Base-by-base conservation (phyloP, 64 coral and sea anemone genomes). In the Stylophora pistillata region DNA sequence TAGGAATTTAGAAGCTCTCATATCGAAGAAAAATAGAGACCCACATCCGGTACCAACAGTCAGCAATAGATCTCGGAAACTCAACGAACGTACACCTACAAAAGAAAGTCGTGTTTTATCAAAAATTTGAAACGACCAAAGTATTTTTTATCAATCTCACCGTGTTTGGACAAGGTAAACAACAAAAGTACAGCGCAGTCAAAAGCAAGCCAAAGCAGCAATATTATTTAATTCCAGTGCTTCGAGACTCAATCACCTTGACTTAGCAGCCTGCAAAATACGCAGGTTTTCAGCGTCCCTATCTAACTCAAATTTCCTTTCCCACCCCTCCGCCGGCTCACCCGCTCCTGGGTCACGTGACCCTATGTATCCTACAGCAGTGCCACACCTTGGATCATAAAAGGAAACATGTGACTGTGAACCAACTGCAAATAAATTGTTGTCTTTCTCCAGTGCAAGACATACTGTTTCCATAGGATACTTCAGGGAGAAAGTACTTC, bases 331-430 rank as follows among this genome's bases (percentile, higher is more conserved):
- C n/a, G n/a, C 74, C 28, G 23, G 55, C 92, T 11, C 18, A 98
- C 95, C 96, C 79, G 96, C 96, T 27, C 93, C 96, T 81, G 84
- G 86, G 20, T 98, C 96, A 68, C 73, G 81, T 3, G 96, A 94
- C 18, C 72, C 37, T 25, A 98, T 87, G 56, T 72, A 81, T 20
- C 79, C 86, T 5, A 98, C 82, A 55, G 47, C 56, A 37, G 90
- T 92, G 10, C 34, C 65, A 72, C 82, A 77, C 34, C 90, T 89
- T 26, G 74, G 69, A 58, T 98, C 96, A 16, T 93, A 82, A 33
- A 98, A 87, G 65, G 90, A 88, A 53, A 98, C 88, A 65, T 95
- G 93, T 18, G 96, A 98, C 64, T 95, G 96, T 10, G 96, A 98
- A n/a, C 96, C 96, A 62, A 98, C 90, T 4, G 96, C 96, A 91